These are phyloP conservation scores for Choloepus didactylus DNA, from an alignment of 2,797 vertebrate genomes.

Conservation along the genomic window DNA sequence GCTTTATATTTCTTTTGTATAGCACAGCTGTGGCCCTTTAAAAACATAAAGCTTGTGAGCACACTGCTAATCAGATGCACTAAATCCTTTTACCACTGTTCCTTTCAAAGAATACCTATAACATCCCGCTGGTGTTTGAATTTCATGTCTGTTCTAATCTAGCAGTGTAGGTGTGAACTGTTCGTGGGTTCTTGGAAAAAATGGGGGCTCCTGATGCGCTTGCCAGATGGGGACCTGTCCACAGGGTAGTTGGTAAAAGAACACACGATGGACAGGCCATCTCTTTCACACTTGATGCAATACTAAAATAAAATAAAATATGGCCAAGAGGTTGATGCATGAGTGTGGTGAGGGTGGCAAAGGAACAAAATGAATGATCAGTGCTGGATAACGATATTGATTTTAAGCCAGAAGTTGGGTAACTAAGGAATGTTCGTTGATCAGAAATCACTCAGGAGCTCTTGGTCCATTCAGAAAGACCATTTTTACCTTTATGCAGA, in stretches of 20 bases:
- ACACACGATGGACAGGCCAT: slow-evolving; percentile 52
- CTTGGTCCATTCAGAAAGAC: slow-evolving; percentile 27
- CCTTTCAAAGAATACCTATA: slow-evolving; percentile 65
- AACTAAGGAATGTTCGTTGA: slow-evolving; percentile 45
- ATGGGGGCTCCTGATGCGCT: slow-evolving; percentile 66
- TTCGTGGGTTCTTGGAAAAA: slow-evolving; percentile 59
- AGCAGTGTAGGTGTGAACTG: background rate
- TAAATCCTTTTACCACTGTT: slow-evolving; percentile 70
- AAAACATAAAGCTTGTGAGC: slow-evolving; percentile 54
- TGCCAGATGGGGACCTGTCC: slow-evolving; percentile 63
- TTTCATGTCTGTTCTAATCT: slow-evolving; percentile 67
- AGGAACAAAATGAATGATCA: slow-evolving; percentile 37
- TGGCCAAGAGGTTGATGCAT: slow-evolving; percentile 27
- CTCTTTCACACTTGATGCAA: slow-evolving; percentile 82
- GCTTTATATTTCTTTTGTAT: slow-evolving; percentile 12
- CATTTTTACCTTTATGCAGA: background rate
- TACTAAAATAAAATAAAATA: slow-evolving; percentile 82
- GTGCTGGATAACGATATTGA: background rate
- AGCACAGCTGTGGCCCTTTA: background rate
- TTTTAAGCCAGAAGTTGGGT: slow-evolving; percentile 51
- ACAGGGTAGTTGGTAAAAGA: slow-evolving; percentile 76
- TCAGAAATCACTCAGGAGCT: slow-evolving; percentile 44
- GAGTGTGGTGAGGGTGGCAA: background rate
- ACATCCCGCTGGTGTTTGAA: slow-evolving; percentile 53
- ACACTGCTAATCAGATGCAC: slow-evolving; percentile 46